Evolutionary conservation across 2,797 vertebrate genomes (phyloP).

Genomic region (Cynopterus sphinx): DNA sequence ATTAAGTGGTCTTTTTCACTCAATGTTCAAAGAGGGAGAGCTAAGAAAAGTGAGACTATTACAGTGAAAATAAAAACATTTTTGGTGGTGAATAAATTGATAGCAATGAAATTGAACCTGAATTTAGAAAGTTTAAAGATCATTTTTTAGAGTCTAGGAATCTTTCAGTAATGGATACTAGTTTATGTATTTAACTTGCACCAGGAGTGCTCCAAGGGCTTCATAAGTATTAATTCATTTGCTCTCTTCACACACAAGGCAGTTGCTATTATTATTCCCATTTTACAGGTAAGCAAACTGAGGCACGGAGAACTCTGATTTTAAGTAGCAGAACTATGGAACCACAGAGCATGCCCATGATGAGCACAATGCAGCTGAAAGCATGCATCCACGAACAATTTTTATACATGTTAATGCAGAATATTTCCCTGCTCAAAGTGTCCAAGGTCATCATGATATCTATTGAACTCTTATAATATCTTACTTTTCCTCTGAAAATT

Average conservation of each 20-base stretch:
- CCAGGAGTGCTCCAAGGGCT: neutral
- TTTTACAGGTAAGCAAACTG: neutral
- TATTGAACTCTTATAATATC: accelerated
- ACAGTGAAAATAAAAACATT: neutral
- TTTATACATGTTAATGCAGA: neutral
- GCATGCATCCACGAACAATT: neutral
- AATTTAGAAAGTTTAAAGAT: neutral
- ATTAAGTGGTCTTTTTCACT: accelerated
- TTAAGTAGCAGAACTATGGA: neutral
- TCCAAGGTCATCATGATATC: neutral
- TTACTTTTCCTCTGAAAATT: neutral
- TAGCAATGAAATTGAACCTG: neutral
- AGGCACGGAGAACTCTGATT: neutral
- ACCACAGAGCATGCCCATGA: accelerated
- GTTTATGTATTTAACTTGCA: neutral
- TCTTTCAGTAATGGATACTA: neutral
- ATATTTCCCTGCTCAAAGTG: neutral
- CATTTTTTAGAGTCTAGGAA: neutral
- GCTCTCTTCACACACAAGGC: neutral
- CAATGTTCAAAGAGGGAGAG: neutral
- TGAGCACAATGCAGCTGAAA: accelerated
- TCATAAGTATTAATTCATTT: neutral
- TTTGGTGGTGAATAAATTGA: neutral
- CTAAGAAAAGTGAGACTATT: neutral
- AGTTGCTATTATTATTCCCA: neutral